phyloP scores from a whole-genome alignment of 2,113 vertebrate species.

The Geococcyx californianus region DNA sequence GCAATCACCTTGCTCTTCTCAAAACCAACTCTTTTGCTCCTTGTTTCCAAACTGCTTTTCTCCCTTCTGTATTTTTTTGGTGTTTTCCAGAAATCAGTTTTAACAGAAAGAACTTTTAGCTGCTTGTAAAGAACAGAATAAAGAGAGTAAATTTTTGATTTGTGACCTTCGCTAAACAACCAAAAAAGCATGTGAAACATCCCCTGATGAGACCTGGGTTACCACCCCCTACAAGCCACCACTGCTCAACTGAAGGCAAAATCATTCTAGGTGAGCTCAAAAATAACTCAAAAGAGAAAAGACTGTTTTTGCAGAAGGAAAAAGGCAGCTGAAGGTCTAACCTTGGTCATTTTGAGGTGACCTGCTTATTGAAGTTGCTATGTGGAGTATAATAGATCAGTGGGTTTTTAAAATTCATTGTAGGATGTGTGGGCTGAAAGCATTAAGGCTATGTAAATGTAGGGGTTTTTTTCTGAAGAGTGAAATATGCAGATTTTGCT shows the following conservation, averaged over 20 bases:
- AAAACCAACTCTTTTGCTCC: neutral
- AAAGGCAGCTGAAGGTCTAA: neutral
- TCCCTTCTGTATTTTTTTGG: neutral
- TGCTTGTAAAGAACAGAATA: neutral
- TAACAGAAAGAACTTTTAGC: neutral
- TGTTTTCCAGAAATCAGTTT: neutral
- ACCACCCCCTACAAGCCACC: neutral
- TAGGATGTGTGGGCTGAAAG: neutral
- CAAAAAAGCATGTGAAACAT: neutral
- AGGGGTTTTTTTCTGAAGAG: neutral
- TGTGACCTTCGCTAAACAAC: neutral
- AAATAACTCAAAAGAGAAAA: neutral
- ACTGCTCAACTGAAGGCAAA: neutral
- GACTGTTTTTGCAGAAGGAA: neutral
- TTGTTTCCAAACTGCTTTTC: neutral
- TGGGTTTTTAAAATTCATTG: neutral
- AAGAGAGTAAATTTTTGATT: neutral
- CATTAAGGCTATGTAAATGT: neutral
- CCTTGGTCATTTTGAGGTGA: neutral
- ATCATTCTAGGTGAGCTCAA: neutral
- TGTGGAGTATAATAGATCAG: neutral
- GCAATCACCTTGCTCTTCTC: neutral
- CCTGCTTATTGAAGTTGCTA: neutral
- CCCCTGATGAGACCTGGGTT: neutral
- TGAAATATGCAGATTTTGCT: slow-evolving; percentile 51